Evolutionary conservation across 2,797 vertebrate species (phyloP), one percentile per base, ranked within the genome.

Genomic region (Sorex maritimensis): DNA sequence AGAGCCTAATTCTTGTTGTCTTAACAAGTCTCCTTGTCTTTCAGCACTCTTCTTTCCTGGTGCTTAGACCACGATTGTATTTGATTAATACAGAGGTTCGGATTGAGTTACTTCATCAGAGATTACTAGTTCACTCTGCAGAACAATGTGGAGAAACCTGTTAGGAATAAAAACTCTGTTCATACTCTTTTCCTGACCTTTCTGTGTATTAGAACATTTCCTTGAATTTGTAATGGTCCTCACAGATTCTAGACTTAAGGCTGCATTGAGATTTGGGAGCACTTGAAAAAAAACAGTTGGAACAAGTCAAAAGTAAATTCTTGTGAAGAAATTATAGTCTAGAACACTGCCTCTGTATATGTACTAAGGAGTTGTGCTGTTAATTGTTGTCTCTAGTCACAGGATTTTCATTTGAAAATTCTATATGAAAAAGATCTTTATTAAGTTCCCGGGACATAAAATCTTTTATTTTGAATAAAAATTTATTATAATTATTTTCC

Each of bases 201-300:
- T 38, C 49, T 81, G 19, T 68, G 30, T 91, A 95, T 69, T 63
- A 28, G 72, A 72, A 24, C 26, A 65, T 81, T 86, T 93, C 9
- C 44, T 89, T 92, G 30, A 89, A 92, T 82, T 91, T 81, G 19
- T 80, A 82, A 92, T 78, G 38, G 10, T 74, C 46, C 78, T 63
- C 55, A 9, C 34, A 81, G 61, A 90, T 17, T 6, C 8, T 63
- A 15, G 26, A 69, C 15, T 69, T 83, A 88, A 91, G 55, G 7
- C 38, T 81, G 7, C 2, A 0, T 41, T 81, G 74, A 77, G 46
- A 73, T 79, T 77, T 34, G 61, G n/a, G 13, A 82, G 5, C 2
- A 65, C 86, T 81, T 86, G 49, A 90, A 78, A 34, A 34, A 86
- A 7, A 86, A 44, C 24, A 88, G 17, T 30, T 49, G 34, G 44